These are phyloP conservation scores for Dolichallabes microphthalmus DNA, from an alignment of 2,113 vertebrate genomes.

Conservation along the genomic window DNA sequence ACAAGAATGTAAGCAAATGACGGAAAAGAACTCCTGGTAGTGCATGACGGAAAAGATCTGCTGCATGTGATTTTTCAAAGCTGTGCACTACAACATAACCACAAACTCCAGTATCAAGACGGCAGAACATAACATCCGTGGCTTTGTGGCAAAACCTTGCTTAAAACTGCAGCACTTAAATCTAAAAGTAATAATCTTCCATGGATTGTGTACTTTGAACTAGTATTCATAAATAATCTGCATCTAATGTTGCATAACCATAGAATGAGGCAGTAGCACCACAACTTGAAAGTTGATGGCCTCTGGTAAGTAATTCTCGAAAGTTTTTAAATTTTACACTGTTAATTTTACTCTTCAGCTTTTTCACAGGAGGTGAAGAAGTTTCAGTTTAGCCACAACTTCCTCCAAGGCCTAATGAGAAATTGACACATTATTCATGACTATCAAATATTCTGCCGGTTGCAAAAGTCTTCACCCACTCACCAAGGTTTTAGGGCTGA, in stretches of 20 bases:
- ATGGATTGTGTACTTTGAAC: neutral
- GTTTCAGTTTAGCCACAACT: conserved; percentile 25
- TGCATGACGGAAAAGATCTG: neutral
- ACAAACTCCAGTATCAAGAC: neutral
- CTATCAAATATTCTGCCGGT: neutral
- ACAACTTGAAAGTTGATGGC: neutral
- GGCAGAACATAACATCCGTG: neutral
- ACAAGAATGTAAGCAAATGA: neutral
- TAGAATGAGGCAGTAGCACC: neutral
- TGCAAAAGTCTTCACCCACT: neutral
- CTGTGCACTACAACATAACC: neutral
- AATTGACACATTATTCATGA: neutral
- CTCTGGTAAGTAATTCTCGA: neutral
- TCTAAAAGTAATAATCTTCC: neutral
- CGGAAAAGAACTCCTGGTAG: neutral
- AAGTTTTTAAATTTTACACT: neutral
- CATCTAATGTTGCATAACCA: neutral
- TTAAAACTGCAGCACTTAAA: neutral
- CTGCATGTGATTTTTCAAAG: neutral
- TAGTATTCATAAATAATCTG: neutral
- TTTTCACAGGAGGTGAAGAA: neutral
- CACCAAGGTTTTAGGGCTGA: neutral
- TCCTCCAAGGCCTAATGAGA: neutral
- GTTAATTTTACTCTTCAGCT: neutral
- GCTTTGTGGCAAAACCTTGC: neutral